Conservation (phyloP, 2,797 vertebrate species). For the Pogonophryne albipinna region DNA sequence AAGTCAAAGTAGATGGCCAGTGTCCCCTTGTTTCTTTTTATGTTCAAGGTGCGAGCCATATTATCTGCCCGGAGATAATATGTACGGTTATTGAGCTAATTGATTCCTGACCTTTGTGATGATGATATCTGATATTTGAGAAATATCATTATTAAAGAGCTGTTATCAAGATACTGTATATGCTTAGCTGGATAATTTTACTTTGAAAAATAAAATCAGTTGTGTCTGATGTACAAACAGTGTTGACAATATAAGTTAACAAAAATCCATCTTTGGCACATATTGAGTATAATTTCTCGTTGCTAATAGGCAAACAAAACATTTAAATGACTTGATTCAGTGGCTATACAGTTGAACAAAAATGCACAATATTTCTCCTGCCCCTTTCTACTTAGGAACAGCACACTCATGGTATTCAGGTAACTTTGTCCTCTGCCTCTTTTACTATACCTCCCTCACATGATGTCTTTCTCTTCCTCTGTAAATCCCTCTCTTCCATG, state of each 20-base stretch:
- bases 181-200: not conserved
- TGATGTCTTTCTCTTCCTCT: conserved; percentile 69
- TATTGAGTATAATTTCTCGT: not conserved
- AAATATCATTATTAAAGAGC: not conserved
- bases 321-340: not conserved
- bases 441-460: conserved; percentile 62
- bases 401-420: conserved; percentile 54
- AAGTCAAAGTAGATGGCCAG: too few relatives aligned
- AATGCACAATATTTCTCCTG: not conserved
- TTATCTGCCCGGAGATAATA: not conserved
- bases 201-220: not conserved
- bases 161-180: not conserved
- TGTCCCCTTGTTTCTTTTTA: too few relatives aligned
- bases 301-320: not conserved
- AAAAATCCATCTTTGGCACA: not conserved
- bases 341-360: not conserved
- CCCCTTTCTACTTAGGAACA: conserved; percentile 20
- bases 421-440: conserved; percentile 52
- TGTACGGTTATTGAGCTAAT: not conserved
- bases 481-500: conserved; percentile 73
- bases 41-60: too few relatives aligned
- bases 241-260: not conserved
- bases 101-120: not conserved
- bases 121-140: not conserved
- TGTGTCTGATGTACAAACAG: not conserved